Evolutionary conservation across 2,113 vertebrate species (phyloP), one percentile per base, ranked within the genome.

Genomic region (Machaerirhynchus nigripectus): DNA sequence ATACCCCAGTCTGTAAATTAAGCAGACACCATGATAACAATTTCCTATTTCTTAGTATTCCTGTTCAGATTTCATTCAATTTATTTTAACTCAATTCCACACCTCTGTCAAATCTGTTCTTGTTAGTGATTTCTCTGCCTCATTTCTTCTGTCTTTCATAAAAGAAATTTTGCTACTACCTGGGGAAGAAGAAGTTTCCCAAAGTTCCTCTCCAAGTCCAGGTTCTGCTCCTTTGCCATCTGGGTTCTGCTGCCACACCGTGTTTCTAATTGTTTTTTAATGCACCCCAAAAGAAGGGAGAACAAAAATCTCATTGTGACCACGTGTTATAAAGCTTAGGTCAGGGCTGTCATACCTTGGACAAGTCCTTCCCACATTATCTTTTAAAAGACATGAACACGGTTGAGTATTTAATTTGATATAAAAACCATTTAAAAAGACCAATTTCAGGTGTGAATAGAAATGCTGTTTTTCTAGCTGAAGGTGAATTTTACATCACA

Each of bases 11-110:
- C 84, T 94, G 63, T 77, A 91, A 91, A 87, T 84, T 86, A 86
- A 65, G 68, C 5, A 80, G 71, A 47, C 27, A 42, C 35, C 53
- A 28, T 2, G 47, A 46, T 93, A 86, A 84, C 30, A 59, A 76
- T 84, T 93, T 80, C 30, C 40, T 85, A 57, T 83, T 88, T 57
- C 83, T 90, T 73, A 44, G 7, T 14, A 65, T 57, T 88, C 67
- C 8, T 23, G 49, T 69, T 80, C 46, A 28, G 35, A 69, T 90
- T 95, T 80, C 57, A 88, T 86, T 90, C 67, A 30, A 86, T 90
- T 95, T 85, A 68, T 92, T 87, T 93, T 83, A 96, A 85, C 67
- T 92, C 70, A 80, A 33, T 93, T 96, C 73, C 59, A 83, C 77
- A 53, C 71, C 59, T 80, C 89, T 86, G 59, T 13, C 71, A 69